Percentiles rank a stretch among this genome's conserved stretches.
Evolutionary conservation across 2,113 vertebrate genomes (phyloP).

Genomic region (Xyrauchen texanus): DNA sequence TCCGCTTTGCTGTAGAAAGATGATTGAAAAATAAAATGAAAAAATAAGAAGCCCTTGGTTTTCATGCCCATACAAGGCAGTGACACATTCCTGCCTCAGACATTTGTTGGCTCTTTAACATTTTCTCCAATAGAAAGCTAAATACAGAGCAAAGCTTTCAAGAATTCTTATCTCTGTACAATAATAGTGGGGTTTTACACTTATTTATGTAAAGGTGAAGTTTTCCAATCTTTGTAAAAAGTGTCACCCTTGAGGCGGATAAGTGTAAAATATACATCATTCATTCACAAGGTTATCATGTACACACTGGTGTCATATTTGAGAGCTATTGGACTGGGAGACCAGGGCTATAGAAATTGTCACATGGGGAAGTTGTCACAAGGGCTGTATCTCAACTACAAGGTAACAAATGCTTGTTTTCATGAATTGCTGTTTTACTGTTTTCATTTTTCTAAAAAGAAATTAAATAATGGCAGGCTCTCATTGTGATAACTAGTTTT

Average conservation of each 20-base stretch:
- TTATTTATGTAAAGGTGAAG: slow-evolving; percentile 17
- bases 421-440: too few species aligned
- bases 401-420: too few species aligned
- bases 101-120: slow-evolving; percentile 66
- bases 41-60: not conserved
- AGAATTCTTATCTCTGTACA: slow-evolving; percentile 71
- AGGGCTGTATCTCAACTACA: too few species aligned
- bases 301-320: too few species aligned
- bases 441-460: too few species aligned
- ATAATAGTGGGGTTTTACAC: slow-evolving; percentile 39
- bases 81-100: slow-evolving; percentile 73
- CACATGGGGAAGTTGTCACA: too few species aligned
- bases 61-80: slow-evolving; percentile 84
- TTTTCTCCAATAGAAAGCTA: slow-evolving; percentile 65
- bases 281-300: too few species aligned
- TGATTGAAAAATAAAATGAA: not conserved
- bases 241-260: not conserved
- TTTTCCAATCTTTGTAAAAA: not conserved
- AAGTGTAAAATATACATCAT: not conserved
- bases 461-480: too few species aligned
- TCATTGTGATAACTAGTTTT: too few species aligned
- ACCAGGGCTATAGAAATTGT: too few species aligned
- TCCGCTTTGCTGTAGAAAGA: too few species aligned
- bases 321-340: too few species aligned
- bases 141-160: slow-evolving; percentile 59